Evolutionary conservation across 2,888 invertebrate genomes (phyloP).

Genomic region (Agriotes lineatus): DNA sequence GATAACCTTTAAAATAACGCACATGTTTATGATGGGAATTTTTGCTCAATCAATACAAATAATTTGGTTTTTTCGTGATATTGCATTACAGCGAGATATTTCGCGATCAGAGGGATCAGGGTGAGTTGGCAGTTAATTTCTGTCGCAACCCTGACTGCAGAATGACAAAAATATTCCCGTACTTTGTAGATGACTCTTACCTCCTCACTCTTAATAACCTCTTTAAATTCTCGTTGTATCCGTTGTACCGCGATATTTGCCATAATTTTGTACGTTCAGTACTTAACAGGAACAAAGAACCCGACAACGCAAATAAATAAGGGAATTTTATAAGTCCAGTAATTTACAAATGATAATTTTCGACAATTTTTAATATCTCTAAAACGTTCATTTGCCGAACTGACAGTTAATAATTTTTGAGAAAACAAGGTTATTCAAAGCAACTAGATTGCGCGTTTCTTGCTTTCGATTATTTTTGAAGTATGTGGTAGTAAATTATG

Average conservation of each 20-base stretch:
- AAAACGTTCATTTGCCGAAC: too few relatives aligned
- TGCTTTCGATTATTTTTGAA: too few relatives aligned
- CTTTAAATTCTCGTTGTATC: constrained; percentile 97
- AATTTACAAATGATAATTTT: too few relatives aligned
- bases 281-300: constrained; percentile 34
- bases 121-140: constrained; percentile 44
- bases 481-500: too few relatives aligned
- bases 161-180: constrained; percentile 22
- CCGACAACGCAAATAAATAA: too few relatives aligned
- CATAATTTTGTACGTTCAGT: too few relatives aligned
- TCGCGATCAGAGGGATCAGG: constrained; percentile 41
- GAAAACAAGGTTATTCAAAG: too few relatives aligned
- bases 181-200: constrained; percentile 35
- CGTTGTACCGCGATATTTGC: constrained; percentile 96
- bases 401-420: too few relatives aligned
- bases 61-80: constrained; percentile 31
- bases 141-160: neutral
- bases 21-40: constrained; percentile 42
- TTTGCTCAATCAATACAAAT: constrained; percentile 48
- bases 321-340: too few relatives aligned
- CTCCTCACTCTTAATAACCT: constrained; percentile 98
- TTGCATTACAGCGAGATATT: constrained; percentile 47
- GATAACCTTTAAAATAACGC: constrained; percentile 48
- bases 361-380: constrained; percentile 43
- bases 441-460: too few relatives aligned